phyloP scores from a whole-genome alignment of 1,140 invertebrate species.

The Micrasema minimum region DNA sequence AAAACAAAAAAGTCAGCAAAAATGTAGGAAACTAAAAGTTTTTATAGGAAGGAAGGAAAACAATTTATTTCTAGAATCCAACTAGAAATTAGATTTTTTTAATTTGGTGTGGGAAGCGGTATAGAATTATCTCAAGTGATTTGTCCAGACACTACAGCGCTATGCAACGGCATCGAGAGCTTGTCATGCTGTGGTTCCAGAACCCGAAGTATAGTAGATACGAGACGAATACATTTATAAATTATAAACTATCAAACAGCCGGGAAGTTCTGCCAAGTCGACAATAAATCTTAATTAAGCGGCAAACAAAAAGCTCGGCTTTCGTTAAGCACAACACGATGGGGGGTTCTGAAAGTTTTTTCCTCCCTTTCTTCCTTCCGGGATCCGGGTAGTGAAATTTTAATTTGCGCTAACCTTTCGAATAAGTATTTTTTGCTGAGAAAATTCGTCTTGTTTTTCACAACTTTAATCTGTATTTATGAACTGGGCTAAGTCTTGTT shows the following conservation, averaged over 20 bases:
- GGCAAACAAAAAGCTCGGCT: constrained; percentile 41
- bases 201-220: background rate
- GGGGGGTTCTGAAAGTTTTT: constrained; percentile 11
- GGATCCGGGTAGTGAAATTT: constrained; percentile 22
- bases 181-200: constrained; percentile 14
- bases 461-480: constrained; percentile 35
- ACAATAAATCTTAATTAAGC: constrained; percentile 48
- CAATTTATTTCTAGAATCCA: no score
- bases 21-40: no score
- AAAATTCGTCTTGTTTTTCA: constrained; percentile 33
- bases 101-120: no score
- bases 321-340: constrained; percentile 28
- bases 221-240: constrained; percentile 38
- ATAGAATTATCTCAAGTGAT: background rate
- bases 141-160: background rate
- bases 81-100: no score
- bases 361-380: constrained; percentile 3
- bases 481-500: constrained; percentile 22
- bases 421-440: constrained; percentile 25
- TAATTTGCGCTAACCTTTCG: constrained; percentile 34
- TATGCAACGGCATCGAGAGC: constrained; percentile 1
- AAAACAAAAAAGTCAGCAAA: no score
- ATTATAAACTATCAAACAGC: constrained; percentile 45
- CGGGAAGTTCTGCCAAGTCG: constrained; percentile 35
- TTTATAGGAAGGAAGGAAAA: no score